A percentile compares a stretch with the other conserved stretches of the same genome.
Conservation (phyloP, 2,113 vertebrate species). For the Syngnathus scovelli region DNA sequence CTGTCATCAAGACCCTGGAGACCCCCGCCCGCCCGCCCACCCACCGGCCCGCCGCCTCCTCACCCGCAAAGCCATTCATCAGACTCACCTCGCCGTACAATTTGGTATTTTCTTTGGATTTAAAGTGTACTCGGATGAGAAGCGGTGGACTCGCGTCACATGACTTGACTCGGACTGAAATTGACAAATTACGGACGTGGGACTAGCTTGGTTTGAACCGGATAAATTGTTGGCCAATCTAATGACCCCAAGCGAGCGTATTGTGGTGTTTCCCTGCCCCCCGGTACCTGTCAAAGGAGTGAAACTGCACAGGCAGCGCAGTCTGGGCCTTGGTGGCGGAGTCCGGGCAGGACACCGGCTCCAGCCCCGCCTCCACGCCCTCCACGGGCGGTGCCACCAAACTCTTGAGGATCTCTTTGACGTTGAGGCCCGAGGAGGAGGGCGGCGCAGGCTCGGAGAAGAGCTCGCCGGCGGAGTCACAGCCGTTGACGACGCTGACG, state of each 20-base stretch:
- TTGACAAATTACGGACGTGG: too few relatives aligned
- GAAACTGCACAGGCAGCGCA: slow-evolving; percentile 91
- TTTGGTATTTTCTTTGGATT: too few relatives aligned
- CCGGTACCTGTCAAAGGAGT: slow-evolving; percentile 94
- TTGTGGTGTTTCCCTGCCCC: neutral
- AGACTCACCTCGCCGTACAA: slow-evolving; percentile 73
- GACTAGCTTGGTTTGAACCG: too few relatives aligned
- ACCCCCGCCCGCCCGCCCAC: slow-evolving; percentile 73
- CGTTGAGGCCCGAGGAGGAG: slow-evolving; percentile 88
- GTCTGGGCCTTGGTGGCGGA: slow-evolving; percentile 79
- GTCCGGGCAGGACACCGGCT: slow-evolving; percentile 83
- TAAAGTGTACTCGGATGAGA: too few relatives aligned
- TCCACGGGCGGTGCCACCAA: slow-evolving; percentile 87
- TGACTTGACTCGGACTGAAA: too few relatives aligned
- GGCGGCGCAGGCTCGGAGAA: slow-evolving; percentile 76
- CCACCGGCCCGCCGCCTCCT: slow-evolving; percentile 33
- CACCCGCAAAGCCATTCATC: slow-evolving; percentile 73
- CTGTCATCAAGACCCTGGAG: slow-evolving; percentile 91
- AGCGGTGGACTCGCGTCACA: too few relatives aligned
- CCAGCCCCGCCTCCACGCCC: slow-evolving; percentile 79
- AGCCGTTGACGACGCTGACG: slow-evolving; percentile 79
- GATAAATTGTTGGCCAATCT: too few relatives aligned
- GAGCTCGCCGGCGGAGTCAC: slow-evolving; percentile 78
- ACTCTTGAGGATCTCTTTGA: slow-evolving; percentile 93
- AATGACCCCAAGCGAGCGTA: too few relatives aligned